Evolutionary conservation across 2,888 invertebrate genomes (phyloP).

Genomic region (Drosophila meridiana): DNA sequence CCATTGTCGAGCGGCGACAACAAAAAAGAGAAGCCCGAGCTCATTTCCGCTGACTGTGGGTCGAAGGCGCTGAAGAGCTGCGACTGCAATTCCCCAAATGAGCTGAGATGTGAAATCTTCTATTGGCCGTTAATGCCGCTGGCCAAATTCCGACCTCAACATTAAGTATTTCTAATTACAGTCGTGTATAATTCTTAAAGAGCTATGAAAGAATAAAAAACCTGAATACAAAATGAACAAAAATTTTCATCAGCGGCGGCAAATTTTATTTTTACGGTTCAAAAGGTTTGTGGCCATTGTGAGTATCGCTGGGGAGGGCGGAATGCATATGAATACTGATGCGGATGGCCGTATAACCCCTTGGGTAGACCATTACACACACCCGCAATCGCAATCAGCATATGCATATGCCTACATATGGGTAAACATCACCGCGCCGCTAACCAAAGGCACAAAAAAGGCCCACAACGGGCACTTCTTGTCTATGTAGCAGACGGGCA

Average conservation of each 20-base stretch:
- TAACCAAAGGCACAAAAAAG: constrained; percentile 66
- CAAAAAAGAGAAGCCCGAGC: constrained; percentile 57
- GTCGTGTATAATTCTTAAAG: constrained; percentile 24
- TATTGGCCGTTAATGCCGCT: not conserved
- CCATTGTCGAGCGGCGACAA: constrained; percentile 49
- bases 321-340: constrained; percentile 38
- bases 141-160: not conserved
- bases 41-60: constrained; percentile 56
- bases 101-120: constrained; percentile 21
- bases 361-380: constrained; percentile 30
- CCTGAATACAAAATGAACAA: not conserved
- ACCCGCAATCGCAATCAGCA: constrained; percentile 76
- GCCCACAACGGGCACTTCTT: constrained; percentile 69
- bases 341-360: constrained; percentile 23
- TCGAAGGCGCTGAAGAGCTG: constrained; percentile 5
- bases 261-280: constrained; percentile 70
- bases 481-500: constrained; percentile 60
- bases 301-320: constrained; percentile 2
- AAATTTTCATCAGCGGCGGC: constrained; percentile 32
- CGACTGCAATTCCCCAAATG: constrained; percentile 7
- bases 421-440: constrained; percentile 82
- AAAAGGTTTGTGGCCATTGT: constrained; percentile 61
- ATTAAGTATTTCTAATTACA: constrained; percentile 26
- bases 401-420: constrained; percentile 81
- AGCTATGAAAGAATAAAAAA: not conserved